Conservation (phyloP, 2,113 vertebrate genomes). For the Alouatta palliata region DNA sequence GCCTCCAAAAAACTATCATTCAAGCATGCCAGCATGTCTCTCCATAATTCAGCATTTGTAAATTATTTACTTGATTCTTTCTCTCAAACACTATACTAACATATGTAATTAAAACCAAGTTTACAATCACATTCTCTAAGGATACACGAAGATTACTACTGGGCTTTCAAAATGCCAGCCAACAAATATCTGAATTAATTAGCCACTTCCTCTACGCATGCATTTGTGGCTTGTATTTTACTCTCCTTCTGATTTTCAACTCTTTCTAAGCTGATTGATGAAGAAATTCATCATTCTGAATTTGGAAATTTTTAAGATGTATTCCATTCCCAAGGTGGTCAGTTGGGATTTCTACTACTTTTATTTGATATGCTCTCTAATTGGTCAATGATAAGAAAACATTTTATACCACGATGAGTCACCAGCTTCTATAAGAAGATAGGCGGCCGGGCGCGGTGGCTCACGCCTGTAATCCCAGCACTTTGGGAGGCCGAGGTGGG, state of each 20-base stretch:
- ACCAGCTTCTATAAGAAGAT: background rate
- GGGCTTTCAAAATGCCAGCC: slow-evolving; percentile 12
- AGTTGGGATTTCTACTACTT: background rate
- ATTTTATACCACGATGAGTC: background rate
- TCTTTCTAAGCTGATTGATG: background rate
- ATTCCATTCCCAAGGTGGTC: background rate
- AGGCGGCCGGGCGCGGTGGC: too few species aligned
- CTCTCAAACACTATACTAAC: background rate
- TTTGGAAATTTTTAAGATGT: background rate
- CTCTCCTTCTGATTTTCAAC: background rate
- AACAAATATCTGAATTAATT: background rate
- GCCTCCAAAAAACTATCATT: background rate
- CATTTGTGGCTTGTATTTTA: background rate
- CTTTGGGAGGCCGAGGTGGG: too few species aligned
- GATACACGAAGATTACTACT: background rate
- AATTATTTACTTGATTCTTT: slow-evolving; percentile 59
- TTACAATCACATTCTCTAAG: background rate
- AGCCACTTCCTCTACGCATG: background rate
- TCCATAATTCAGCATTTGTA: slow-evolving; percentile 54
- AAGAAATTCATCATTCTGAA: background rate
- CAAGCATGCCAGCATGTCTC: background rate
- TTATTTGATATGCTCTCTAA: background rate
- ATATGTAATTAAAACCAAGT: slow-evolving; percentile 50
- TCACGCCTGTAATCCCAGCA: too few species aligned
- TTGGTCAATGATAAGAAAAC: background rate